Base-by-base conservation (phyloP, 2,888 invertebrate species). In the Lepidochrysops patricia region DNA sequence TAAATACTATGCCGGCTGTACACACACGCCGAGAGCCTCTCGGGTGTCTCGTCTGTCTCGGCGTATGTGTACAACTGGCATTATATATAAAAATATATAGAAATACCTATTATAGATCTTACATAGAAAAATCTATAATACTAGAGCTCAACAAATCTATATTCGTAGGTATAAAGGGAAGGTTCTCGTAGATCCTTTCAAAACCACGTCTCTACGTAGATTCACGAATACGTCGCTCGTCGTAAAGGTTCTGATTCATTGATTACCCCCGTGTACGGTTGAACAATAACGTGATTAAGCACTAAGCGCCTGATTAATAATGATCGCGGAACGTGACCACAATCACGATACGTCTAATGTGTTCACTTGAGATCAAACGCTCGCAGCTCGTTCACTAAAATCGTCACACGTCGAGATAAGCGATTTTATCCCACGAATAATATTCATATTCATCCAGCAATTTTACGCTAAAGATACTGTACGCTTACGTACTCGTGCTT, bases 291-390 rank as follows among this genome's bases (percentile, higher is more conserved):
- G 43, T 9, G 43, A 19, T 19, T 43, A 43, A 19, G 43, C 43
- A 43, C 43, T 43, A 23, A 43, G 19, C 19, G 43, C 43, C 43
- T 43, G 43, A 43, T 43, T 43, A 43, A 43, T 43, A 43, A 43
- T 43, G 43, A 43, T 43, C 43, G 23, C 43, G 43, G 43, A 12
- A 43, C 43, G 43, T 43, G 43, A 43, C 43, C 43, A 43, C 43
- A 43, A 43, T 43, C 43, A 9, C 43, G 43, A 43, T 43, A 43
- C 43, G 43, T 19, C 43, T 43, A 43, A 43, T 43, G 43, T 43
- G 19, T 43, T 23, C 19, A 43, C 43, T 43, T 43, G 43, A 43
- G 43, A 43, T 43, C 43, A 43, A 43, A 43, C 43, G 43, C 19
- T 19, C n/a, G n/a, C n/a, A n/a, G n/a, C n/a, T n/a, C 34, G 13